These are phyloP conservation scores for Synergus itoensis DNA, from an alignment of 2,888 invertebrate genomes.

Conservation along the genomic window DNA sequence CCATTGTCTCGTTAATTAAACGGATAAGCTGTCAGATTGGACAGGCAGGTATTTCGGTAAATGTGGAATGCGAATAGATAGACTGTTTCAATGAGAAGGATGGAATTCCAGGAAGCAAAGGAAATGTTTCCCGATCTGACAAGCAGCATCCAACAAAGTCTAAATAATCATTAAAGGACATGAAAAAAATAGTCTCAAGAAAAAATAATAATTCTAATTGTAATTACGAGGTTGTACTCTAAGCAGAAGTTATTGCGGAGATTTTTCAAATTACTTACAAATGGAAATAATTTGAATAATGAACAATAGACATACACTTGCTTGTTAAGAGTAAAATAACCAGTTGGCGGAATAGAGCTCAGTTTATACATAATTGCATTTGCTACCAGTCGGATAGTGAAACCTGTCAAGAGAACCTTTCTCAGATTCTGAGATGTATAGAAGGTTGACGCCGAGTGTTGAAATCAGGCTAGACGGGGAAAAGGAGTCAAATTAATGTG, in stretches of 20 bases:
- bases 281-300: background rate
- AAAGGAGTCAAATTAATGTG: background rate
- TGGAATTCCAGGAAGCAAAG: constrained; percentile 63
- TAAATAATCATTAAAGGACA: background rate
- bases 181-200: background rate
- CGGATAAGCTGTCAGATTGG: constrained; percentile 69
- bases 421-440: constrained; percentile 2
- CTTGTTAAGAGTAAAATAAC: background rate
- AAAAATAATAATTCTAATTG: background rate
- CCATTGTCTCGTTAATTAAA: constrained; percentile 76
- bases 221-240: too few relatives aligned
- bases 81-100: constrained; percentile 39
- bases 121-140: constrained; percentile 70
- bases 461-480: background rate
- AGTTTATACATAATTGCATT: background rate
- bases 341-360: too few relatives aligned
- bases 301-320: background rate
- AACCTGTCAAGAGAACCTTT: constrained; percentile 8
- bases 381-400: background rate
- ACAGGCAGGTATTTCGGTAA: constrained; percentile 52
- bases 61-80: constrained; percentile 50
- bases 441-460: background rate
- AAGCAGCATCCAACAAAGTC: constrained; percentile 53
- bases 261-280: background rate
- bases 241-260: background rate